Percentiles rank a stretch among this genome's conserved stretches.
Conservation (phyloP, 2,888 invertebrate genomes). For the Phyllotreta striolata region DNA sequence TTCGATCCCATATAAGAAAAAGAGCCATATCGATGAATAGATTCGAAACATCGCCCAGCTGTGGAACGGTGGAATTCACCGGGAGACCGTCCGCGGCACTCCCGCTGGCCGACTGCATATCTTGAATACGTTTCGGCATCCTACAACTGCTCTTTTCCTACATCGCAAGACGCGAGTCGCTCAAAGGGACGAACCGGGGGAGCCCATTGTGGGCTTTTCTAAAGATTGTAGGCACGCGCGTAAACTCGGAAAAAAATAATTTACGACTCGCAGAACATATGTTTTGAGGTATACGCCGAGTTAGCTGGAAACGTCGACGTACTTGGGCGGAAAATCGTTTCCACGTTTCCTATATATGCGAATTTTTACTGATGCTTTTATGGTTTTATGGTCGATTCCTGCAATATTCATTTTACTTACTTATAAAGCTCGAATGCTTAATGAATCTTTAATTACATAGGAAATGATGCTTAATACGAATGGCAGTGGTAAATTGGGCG, state of each 20-base stretch:
- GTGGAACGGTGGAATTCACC: conserved; percentile 22
- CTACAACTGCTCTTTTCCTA: conserved; percentile 54
- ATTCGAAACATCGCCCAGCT: conserved; percentile 32
- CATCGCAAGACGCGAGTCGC: conserved; percentile 25
- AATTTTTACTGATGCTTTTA: too few relatives aligned
- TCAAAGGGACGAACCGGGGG: conserved; percentile 44
- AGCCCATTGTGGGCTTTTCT: conserved; percentile 54
- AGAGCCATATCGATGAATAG: conserved; percentile 28
- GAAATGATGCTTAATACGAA: too few relatives aligned
- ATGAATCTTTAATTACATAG: too few relatives aligned
- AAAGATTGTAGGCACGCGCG: conserved; percentile 58
- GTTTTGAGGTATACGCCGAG: conserved; percentile 40
- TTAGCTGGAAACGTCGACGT: too few relatives aligned
- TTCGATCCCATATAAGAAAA: conserved; percentile 50
- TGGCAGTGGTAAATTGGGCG: too few relatives aligned
- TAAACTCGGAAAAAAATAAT: conserved; percentile 56
- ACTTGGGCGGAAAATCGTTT: too few relatives aligned
- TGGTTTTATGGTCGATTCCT: too few relatives aligned
- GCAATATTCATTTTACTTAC: too few relatives aligned
- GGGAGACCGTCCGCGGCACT: not conserved
- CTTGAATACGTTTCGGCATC: conserved; percentile 48
- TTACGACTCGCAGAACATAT: conserved; percentile 56
- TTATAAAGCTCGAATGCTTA: too few relatives aligned
- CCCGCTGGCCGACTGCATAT: conserved; percentile 46
- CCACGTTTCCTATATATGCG: too few relatives aligned